Percentiles rank a stretch among this genome's conserved stretches.
Evolutionary conservation across 2,888 invertebrate species (phyloP).

Genomic region (Erannis defoliaria): DNA sequence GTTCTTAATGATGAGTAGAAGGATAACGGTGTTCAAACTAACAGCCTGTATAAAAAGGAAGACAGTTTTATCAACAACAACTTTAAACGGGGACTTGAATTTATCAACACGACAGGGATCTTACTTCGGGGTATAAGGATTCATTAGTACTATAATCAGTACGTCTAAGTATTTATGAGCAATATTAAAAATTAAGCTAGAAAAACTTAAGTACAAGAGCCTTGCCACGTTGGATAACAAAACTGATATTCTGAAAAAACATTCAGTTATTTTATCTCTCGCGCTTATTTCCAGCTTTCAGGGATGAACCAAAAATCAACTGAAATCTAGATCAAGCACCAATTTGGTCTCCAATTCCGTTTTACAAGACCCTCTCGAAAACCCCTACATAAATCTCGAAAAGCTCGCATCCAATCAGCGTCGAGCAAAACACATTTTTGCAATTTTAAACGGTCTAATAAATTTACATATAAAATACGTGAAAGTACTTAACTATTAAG

Average conservation of each 20-base stretch:
- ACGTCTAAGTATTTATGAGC: no score
- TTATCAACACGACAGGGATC: no score
- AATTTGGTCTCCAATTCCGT: slow-evolving; percentile 10
- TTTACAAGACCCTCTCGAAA: slow-evolving; percentile 12
- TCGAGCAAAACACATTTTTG: slow-evolving; percentile 1
- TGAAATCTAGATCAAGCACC: slow-evolving; percentile 13
- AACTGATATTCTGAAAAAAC: background rate
- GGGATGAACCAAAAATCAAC: background rate
- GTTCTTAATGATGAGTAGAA: no score
- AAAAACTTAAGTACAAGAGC: no score
- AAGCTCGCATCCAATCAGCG: slow-evolving; percentile 20
- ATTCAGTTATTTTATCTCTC: background rate
- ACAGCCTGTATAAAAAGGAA: no score
- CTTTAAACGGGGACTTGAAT: no score
- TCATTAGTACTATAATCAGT: no score
- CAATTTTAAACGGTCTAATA: slow-evolving; percentile 38
- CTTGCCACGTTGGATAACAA: no score
- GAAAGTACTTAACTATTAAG: background rate
- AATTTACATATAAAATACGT: slow-evolving; percentile 31
- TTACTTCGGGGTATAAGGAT: no score
- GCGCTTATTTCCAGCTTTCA: background rate
- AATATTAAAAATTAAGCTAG: no score
- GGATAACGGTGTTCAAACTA: no score
- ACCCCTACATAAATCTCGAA: slow-evolving; percentile 20
- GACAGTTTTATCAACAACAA: no score